Evolutionary conservation across 2,888 invertebrate genomes (phyloP).

Genomic region (Tanytarsus gracilentus): DNA sequence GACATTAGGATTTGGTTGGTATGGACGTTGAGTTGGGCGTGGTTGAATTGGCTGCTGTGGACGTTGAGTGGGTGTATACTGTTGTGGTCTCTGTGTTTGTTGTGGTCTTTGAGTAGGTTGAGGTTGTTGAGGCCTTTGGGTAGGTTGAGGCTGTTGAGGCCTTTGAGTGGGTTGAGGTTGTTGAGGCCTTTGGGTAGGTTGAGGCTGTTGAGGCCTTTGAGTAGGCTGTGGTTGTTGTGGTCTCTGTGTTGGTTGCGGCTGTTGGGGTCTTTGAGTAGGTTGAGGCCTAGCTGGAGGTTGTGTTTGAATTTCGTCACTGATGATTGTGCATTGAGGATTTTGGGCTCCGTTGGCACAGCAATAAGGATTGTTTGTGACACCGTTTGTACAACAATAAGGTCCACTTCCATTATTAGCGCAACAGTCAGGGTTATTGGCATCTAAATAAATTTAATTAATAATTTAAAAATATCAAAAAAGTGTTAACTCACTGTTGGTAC

Average conservation of each 20-base stretch:
- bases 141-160: not conserved
- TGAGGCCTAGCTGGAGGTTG: not conserved
- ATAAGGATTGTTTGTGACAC: not conserved
- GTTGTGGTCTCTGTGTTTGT: not conserved
- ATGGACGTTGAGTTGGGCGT: constrained; percentile 5
- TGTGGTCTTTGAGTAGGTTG: too few relatives aligned
- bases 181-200: not conserved
- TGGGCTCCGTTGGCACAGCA: not conserved
- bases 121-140: constrained; percentile 13
- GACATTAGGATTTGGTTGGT: constrained; percentile 32
- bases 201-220: not conserved
- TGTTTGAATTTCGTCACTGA: not conserved
- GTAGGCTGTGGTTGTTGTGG: not conserved
- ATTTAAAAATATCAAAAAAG: not conserved
- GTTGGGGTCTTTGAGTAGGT: not conserved
- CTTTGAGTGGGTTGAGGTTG: constrained; percentile 4
- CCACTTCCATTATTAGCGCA: not conserved
- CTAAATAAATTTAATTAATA: too few relatives aligned
- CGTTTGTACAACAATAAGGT: constrained; percentile 3
- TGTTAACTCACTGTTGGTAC: not conserved
- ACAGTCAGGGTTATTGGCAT: constrained; percentile 7
- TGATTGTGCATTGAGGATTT: not conserved
- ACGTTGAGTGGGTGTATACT: not conserved
- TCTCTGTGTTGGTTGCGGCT: not conserved
- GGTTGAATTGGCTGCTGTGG: not conserved